Evolutionary conservation across 2,888 invertebrate genomes (phyloP), one percentile per base, ranked within the genome.

Genomic region (Kryphioiulus occultus): DNA sequence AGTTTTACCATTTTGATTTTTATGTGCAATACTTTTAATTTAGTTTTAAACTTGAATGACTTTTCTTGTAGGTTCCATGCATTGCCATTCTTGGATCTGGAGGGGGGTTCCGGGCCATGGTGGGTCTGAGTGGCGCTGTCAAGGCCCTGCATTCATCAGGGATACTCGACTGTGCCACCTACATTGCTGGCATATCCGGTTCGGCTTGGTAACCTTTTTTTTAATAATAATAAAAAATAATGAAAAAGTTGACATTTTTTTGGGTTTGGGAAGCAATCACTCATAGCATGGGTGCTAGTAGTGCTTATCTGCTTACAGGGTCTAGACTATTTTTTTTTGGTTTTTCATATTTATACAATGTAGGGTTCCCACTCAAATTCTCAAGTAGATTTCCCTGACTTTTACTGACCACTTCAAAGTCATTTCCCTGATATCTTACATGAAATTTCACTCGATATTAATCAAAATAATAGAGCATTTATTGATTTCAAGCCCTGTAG

Each of bases 101-200:
- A 1, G 93, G 93, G 0, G 93, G 93, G 1, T 92, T 93, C 90
- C 91, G 93, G 68, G 93, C 93, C 42, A 92, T 92, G 92, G 91
- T 91, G 5, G 92, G 91, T 7, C 90, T 92, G 53, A 91, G 92
- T 89, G 92, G 92, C 0, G 92, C 91, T 3, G 90, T 92, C 88
- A 92, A 92, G 88, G 92, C 92, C 3, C 90, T 93, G 7, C 89
- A 90, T 10, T 91, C 92, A 26, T 90, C 91, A 4, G 91, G 92
- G 3, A 89, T 92, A 7, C 88, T 92, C 17, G 92, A 92, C 89
- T 92, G 92, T 88, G 89, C 91, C 19, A 92, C 92, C 35, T 93
- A 92, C 89, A 89, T 91, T 2, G 91, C 92, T 78, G 92, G 92
- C 0, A 90, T 93, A 9, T 92, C 92, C 0, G 93, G 93, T 5